These are phyloP conservation scores for Hypercompe scribonia DNA, from an alignment of 2,888 invertebrate genomes.

Conservation along the genomic window DNA sequence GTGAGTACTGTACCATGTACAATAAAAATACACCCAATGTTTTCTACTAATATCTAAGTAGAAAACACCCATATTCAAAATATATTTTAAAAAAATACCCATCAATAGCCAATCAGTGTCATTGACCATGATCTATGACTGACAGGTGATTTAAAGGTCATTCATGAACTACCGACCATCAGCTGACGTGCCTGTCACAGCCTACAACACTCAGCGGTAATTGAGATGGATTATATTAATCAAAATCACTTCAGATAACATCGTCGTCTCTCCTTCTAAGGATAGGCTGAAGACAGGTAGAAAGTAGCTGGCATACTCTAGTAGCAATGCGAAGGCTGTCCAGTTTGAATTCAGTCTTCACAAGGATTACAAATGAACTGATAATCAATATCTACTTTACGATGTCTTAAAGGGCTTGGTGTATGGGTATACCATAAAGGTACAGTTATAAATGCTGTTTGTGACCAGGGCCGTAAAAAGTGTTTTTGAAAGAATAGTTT, in stretches of 20 bases:
- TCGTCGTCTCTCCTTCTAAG: conserved; percentile 1
- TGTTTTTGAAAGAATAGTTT: too few species aligned
- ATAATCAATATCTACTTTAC: not conserved
- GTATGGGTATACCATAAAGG: not conserved
- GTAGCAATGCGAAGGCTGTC: conserved; percentile 1
- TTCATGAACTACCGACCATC: conserved; percentile 29
- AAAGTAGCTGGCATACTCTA: not conserved
- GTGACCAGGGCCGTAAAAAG: not conserved
- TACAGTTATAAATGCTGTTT: not conserved
- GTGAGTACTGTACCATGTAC: too few species aligned
- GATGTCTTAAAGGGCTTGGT: not conserved
- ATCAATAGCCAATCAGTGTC: conserved; percentile 17
- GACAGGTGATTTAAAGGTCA: conserved; percentile 18
- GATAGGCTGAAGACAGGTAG: conserved; percentile 11
- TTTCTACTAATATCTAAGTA: not conserved
- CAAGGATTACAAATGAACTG: not conserved
- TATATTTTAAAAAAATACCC: not conserved
- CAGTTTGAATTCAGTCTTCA: not conserved
- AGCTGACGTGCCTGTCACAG: conserved; percentile 29
- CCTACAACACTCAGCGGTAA: conserved; percentile 18
- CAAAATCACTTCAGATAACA: conserved; percentile 8
- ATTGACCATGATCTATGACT: not conserved
- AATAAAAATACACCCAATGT: too few species aligned
- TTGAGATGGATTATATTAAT: conserved; percentile 18
- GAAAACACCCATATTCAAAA: not conserved